Conservation (phyloP, 2,797 vertebrate genomes). For the Aplochiton taeniatus region DNA sequence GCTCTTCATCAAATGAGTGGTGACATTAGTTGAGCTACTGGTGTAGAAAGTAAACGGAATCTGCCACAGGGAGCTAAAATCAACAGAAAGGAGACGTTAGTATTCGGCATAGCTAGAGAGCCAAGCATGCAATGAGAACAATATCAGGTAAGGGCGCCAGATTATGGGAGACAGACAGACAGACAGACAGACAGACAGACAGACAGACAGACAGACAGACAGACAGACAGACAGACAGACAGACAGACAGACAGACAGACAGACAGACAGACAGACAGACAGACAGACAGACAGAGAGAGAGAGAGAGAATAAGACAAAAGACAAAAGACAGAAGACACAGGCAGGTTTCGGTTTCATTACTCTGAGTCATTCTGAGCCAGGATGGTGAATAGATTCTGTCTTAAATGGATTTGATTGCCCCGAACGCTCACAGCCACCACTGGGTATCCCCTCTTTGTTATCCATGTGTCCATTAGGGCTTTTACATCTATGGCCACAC, state of each 20-base stretch:
- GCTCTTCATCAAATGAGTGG: conserved; percentile 51
- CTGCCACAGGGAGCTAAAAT: conserved; percentile 41
- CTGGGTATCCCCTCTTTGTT: conserved; percentile 22
- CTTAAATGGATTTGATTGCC: conserved; percentile 19
- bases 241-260: background rate
- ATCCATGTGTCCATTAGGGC: conserved; percentile 33
- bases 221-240: conserved; percentile 2
- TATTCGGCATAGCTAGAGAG: conserved; percentile 5
- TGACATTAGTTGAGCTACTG: conserved; percentile 50
- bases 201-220: background rate
- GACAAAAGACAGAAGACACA: background rate
- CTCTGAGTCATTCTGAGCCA: conserved; percentile 19
- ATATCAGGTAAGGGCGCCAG: background rate
- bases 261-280: background rate
- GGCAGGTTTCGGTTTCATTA: conserved; percentile 20
- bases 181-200: background rate
- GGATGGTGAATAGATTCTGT: conserved; percentile 27
- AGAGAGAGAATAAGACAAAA: background rate
- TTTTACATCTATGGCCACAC: conserved; percentile 21
- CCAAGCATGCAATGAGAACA: background rate
- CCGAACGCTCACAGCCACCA: conserved; percentile 22
- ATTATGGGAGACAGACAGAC: background rate
- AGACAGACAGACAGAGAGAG: background rate
- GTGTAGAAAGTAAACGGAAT: conserved; percentile 54
- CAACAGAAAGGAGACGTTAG: conserved; percentile 14